Base-by-base conservation (phyloP, 2,888 invertebrate genomes). In the Melanostoma scalare region DNA sequence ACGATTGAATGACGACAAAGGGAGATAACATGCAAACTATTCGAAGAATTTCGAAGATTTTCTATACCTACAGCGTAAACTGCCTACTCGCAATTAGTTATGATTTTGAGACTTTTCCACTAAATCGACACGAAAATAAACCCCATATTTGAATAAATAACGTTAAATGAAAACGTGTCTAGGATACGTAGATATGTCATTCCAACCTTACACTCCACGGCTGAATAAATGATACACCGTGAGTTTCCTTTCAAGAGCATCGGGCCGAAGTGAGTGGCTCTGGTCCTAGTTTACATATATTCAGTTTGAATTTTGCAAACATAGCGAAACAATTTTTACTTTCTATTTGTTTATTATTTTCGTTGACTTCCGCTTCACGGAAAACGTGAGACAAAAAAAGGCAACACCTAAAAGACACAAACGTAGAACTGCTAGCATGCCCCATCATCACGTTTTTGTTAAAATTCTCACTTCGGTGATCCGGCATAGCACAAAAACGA, bases 401-500 rank as follows among this genome's bases (percentile, higher is more conserved):
- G 30, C 31, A 63, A 50, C 38, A 30, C 48, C 63, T 63, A 38
- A 63, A 20, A 20, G 20, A 50, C 33, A 63, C 63, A 63, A 38
- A 31, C 63, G 30, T 36, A 44, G 35, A 10, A 36, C 9, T 53
- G 36, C 20, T 20, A 20, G 1, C 20, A 20, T 20, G 20, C 20
- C 1, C 33, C 74, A 74, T 74, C 78, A 84, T 84, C 82, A 84
- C 82, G 73, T 74, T 84, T 74, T 84, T 74, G 69, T 71, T 69
- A 46, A 78, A 74, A 74, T 84, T 74, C 78, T 82, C 77, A 77
- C 77, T 77, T 77, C 63, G 72, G 60, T 82, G 77, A 82, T 77
- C 73, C 78, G 53, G 73, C 48, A 78, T 10, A 61, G 42, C n/a
- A 68, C 60, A 20, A 69, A 61, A 76, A 60, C 53, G 50, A 60